Conservation (phyloP, 2,113 vertebrate genomes). For the Sinocyclocheilus maitianheensis region DNA sequence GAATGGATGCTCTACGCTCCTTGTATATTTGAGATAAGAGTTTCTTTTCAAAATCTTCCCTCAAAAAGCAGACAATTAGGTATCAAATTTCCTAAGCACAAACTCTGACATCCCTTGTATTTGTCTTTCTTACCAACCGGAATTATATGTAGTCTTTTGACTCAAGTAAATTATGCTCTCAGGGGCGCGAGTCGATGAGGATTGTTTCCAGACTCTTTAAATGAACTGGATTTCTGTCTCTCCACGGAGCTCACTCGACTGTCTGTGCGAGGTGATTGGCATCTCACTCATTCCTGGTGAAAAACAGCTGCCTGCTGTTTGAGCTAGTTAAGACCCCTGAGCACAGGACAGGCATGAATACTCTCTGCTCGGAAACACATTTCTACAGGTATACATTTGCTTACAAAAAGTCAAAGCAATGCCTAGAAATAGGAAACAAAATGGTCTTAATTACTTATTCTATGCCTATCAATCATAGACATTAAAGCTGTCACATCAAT, state of each 20-base stretch:
- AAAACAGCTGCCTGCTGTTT: slow-evolving; percentile 38
- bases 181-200: neutral
- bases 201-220: slow-evolving; percentile 16
- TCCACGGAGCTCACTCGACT: neutral
- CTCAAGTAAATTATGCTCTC: neutral
- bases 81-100: neutral
- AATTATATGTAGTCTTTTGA: neutral
- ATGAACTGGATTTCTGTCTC: slow-evolving; percentile 8
- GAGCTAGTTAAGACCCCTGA: slow-evolving; percentile 37
- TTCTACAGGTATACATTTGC: neutral
- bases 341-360: neutral
- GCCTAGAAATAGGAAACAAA: neutral
- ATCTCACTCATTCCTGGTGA: slow-evolving; percentile 2
- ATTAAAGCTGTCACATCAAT: neutral
- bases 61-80: neutral
- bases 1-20: too few species aligned
- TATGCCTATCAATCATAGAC: slow-evolving; percentile 3
- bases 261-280: slow-evolving; percentile 6
- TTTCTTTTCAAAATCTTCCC: too few species aligned
- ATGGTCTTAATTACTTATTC: neutral
- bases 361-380: slow-evolving; percentile 36
- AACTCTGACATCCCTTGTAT: neutral
- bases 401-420: neutral
- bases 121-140: neutral
- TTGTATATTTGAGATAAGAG: too few species aligned